Conservation (phyloP, 2,113 vertebrate genomes). For the Rousettus leschenaultii region DNA sequence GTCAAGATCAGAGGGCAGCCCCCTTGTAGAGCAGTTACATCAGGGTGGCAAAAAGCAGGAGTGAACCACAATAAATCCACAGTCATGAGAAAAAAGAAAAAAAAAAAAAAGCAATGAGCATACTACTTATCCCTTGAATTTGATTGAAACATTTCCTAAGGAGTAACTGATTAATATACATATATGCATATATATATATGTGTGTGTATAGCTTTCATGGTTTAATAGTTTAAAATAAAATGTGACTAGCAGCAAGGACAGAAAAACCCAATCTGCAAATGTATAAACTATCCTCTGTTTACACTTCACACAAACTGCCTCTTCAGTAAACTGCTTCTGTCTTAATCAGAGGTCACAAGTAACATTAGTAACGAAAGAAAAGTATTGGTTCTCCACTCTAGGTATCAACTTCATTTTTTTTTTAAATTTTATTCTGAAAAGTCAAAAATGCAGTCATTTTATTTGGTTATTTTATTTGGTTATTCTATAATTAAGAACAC, state of each 20-base stretch:
- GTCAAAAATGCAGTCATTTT: constrained; percentile 1
- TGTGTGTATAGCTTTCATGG: neutral
- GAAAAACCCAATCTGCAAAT: constrained; percentile 12
- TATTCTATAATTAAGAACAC: neutral
- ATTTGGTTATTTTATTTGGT: neutral
- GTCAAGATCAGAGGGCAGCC: neutral
- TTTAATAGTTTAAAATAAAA: constrained; percentile 19
- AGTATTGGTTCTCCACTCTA: neutral
- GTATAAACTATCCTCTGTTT: neutral
- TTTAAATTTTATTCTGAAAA: neutral
- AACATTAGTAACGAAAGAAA: neutral
- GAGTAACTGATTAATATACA: neutral
- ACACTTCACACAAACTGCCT: neutral
- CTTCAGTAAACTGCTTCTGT: neutral
- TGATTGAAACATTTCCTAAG: neutral
- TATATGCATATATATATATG: neutral
- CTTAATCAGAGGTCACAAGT: neutral
- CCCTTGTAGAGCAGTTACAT: too few species aligned
- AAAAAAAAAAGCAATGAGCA: neutral
- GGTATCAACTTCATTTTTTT: neutral
- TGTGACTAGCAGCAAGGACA: neutral
- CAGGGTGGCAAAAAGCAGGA: too few species aligned
- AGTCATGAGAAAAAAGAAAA: neutral
- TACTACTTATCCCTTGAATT: neutral
- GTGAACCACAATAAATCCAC: neutral